phyloP scores from a whole-genome alignment of 2,113 vertebrate species.

The Cygnus buccinator region DNA sequence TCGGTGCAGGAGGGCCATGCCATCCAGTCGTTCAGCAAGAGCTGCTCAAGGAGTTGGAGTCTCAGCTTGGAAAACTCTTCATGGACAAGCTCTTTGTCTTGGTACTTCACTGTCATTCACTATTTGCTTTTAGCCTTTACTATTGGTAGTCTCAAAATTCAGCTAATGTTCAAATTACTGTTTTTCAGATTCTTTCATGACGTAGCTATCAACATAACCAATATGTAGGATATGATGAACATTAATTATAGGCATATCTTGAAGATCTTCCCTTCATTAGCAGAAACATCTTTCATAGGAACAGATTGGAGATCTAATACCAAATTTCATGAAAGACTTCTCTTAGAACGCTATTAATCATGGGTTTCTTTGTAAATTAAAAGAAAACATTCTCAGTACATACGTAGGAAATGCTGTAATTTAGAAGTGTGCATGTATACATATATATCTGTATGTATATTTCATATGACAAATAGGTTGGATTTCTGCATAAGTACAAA shows the following conservation, averaged over 20 bases:
- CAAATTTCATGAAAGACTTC: neutral
- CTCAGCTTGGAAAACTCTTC: neutral
- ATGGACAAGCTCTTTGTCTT: rapidly evolving
- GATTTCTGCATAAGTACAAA: neutral
- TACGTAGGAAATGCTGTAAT: neutral
- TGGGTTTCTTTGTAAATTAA: neutral
- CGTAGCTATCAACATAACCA: neutral
- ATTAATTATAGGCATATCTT: neutral
- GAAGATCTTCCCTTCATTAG: neutral
- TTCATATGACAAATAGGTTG: neutral
- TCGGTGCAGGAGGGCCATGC: too few species aligned
- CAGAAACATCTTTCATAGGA: neutral
- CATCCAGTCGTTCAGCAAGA: neutral
- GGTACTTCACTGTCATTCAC: neutral
- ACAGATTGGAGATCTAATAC: neutral
- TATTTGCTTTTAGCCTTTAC: neutral
- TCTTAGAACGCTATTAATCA: neutral
- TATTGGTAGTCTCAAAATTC: neutral
- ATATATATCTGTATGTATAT: neutral
- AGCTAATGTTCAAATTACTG: neutral
- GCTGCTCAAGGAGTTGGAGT: rapidly evolving
- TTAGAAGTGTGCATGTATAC: neutral
- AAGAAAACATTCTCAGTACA: neutral
- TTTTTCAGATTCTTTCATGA: neutral
- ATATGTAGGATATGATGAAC: neutral